Conservation (phyloP, 2,113 vertebrate genomes). For the Macquaria australasica region DNA sequence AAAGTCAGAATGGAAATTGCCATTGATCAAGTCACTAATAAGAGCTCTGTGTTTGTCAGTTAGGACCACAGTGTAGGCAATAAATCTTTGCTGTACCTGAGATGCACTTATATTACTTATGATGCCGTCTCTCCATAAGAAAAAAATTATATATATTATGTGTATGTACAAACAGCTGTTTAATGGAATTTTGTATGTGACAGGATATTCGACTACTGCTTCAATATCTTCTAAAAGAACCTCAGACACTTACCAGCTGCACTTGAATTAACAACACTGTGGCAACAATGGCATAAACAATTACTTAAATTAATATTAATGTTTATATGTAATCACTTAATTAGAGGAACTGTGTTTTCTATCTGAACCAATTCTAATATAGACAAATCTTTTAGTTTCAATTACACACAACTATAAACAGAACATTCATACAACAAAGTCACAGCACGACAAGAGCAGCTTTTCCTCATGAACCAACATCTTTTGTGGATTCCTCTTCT, state of each 20-base stretch:
- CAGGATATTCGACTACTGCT: background rate
- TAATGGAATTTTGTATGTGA: background rate
- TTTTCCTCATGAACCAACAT: background rate
- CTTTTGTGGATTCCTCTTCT: background rate
- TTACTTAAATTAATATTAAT: constrained; percentile 11
- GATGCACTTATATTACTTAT: background rate
- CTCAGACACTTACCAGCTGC: background rate
- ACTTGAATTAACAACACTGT: constrained; percentile 1
- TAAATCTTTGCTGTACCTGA: no score
- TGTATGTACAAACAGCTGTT: background rate
- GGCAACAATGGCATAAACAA: background rate
- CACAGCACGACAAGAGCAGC: background rate
- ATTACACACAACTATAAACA: constrained; percentile 1
- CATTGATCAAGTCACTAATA: background rate
- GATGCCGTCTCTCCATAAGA: background rate
- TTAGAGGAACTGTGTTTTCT: constrained; percentile 1
- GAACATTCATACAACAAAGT: constrained; percentile 9
- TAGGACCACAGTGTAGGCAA: background rate
- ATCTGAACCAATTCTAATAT: constrained; percentile 26
- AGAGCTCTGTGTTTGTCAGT: no score
- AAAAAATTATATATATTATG: background rate
- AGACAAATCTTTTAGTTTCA: constrained; percentile 23
- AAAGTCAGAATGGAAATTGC: background rate
- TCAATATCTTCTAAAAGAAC: background rate
- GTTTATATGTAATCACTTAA: constrained; percentile 24